Base-by-base conservation (phyloP, 2,888 invertebrate species). In the Schizotus pectinicornis region DNA sequence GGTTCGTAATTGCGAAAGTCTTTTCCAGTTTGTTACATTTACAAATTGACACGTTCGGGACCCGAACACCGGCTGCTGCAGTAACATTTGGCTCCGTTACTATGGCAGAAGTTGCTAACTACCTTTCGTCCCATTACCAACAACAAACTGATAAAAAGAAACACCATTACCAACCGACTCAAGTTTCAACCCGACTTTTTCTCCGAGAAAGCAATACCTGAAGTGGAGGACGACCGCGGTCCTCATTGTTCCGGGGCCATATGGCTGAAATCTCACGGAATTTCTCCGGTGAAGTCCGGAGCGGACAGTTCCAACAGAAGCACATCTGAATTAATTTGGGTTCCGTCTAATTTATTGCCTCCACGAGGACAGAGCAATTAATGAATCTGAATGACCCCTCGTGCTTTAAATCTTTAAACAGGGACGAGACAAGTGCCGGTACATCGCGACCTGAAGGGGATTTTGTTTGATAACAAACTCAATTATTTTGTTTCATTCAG, bases 1-100 rank as follows among this genome's bases (percentile, higher is more conserved):
- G 71, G 64, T 70, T 65, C 72, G 56, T 78, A 76, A 77, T 77
- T 78, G 75, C 77, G 65, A 76, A 76, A 77, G 76, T 76, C 76
- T 77, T 76, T 75, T 77, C 76, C 77, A 75, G 74, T 77, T 75
- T 76, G 75, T 77, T 77, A 75, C 75, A 69, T 78, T 77, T 73
- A 73, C 74, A 76, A 77, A 77, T 77, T 77, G 77, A 78, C 76
- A 77, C 75, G 77, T 76, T 74, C 71, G 72, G 67, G 43, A 57
- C 65, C 63, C 55, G 61, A 64, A 61, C 65, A 48, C 56, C 57
- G 22, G 45, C 38, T 54, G 39, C 51, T 46, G 61, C 65, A 63
- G 69, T 60, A 71, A 71, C 73, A 72, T 72, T 67, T 59, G 65
- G 67, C 59, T 65, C 59, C 22, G 46, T 32, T 32, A 53, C 60